Conservation (phyloP, 2,888 invertebrate species). For the Andricus curvator region DNA sequence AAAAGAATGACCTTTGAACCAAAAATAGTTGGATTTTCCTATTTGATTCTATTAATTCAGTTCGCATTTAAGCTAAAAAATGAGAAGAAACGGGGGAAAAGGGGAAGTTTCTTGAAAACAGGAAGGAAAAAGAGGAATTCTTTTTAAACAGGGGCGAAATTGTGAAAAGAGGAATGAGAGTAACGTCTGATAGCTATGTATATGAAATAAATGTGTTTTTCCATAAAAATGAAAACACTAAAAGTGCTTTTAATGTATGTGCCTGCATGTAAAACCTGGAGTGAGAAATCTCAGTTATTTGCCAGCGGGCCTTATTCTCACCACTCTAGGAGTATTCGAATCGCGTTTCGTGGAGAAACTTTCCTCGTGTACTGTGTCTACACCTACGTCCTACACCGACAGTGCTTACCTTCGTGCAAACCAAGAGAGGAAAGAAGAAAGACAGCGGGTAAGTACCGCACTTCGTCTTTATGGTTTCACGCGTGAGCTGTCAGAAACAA, state of each 20-base stretch:
- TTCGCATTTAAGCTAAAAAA: too few species aligned
- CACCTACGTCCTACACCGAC: constrained; percentile 50
- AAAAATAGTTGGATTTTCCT: too few species aligned
- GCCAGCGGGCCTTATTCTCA: constrained; percentile 48
- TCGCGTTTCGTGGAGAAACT: constrained; percentile 44
- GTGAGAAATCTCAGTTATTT: constrained; percentile 49
- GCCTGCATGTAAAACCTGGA: background rate
- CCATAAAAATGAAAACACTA: background rate
- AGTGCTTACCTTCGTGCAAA: constrained; percentile 45
- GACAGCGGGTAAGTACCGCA: constrained; percentile 23
- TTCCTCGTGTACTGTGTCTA: constrained; percentile 49
- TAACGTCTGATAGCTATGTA: too few species aligned
- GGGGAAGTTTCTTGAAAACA: too few species aligned
- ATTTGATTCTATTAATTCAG: too few species aligned
- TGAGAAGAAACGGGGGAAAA: too few species aligned
- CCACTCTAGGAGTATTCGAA: constrained; percentile 52
- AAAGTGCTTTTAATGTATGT: background rate
- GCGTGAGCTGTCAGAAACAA: constrained; percentile 63
- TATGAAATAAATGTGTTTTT: too few species aligned
- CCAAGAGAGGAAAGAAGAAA: constrained; percentile 33
- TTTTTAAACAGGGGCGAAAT: too few species aligned
- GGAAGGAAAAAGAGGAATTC: too few species aligned
- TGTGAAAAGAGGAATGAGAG: too few species aligned
- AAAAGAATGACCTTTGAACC: too few species aligned
- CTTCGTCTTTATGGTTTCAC: constrained; percentile 59